A percentile compares a stretch with the other conserved stretches of the same genome.
phyloP scores from a whole-genome alignment of 2,113 vertebrate genomes.

The Erythrolamprus reginae region DNA sequence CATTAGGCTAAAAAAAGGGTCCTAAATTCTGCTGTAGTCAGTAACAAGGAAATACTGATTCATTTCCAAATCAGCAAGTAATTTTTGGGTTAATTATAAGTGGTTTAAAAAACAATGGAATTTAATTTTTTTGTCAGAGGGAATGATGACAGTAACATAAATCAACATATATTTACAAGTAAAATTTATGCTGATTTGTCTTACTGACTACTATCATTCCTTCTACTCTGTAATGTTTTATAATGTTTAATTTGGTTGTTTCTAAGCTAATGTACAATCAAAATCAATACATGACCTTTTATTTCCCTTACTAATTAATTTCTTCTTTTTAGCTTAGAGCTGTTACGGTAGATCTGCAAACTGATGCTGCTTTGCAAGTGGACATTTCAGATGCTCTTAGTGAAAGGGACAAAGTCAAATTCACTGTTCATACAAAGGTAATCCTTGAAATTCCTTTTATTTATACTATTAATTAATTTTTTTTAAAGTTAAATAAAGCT shows the following conservation, averaged over 20 bases:
- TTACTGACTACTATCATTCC: background rate
- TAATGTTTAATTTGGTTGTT: background rate
- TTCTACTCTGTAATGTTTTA: background rate
- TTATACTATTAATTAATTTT: background rate
- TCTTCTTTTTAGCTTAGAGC: slow-evolving; percentile 82
- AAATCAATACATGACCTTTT: slow-evolving; percentile 15
- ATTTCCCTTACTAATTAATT: slow-evolving; percentile 4
- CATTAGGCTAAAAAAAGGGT: background rate
- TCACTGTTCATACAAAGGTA: slow-evolving; percentile 99
- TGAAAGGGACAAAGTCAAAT: slow-evolving; percentile 98
- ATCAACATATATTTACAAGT: background rate
- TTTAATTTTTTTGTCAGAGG: background rate
- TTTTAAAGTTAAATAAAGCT: background rate
- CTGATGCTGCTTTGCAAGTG: slow-evolving; percentile 93
- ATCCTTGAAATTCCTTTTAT: slow-evolving; percentile 23
- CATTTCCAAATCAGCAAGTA: background rate
- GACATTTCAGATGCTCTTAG: slow-evolving; percentile 98
- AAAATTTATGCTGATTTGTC: background rate
- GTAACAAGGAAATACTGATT: background rate
- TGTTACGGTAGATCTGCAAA: slow-evolving; percentile 95
- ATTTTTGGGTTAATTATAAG: background rate
- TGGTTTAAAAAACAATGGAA: background rate
- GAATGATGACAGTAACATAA: background rate
- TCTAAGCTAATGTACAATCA: background rate
- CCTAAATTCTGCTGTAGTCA: background rate